Evolutionary conservation across 1,140 invertebrate genomes (phyloP), one percentile per base, ranked within the genome.

Genomic region (Scaptomyza montana): DNA sequence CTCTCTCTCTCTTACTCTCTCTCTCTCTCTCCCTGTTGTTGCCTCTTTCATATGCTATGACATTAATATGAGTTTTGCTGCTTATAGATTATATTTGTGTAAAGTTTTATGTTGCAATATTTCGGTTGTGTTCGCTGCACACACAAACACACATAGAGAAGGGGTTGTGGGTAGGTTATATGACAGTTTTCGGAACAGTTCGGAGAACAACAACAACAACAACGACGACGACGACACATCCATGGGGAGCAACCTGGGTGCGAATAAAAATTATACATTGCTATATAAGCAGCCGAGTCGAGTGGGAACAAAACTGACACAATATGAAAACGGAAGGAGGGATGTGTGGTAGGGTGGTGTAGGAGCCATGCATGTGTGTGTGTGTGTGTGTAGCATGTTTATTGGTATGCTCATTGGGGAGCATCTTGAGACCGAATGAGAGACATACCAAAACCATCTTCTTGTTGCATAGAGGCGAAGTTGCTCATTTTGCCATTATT

Each of bases 401-500:
- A 87, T 87, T 87, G 84, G 84, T 89, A 74, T 89, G 85, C 72
- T 84, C 84, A 73, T 89, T 89, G 77, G 79, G 89, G 89, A 90
- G 76, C 75, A 90, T 90, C 89, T 90, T 90, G 89, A 82, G 89
- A 73, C 64, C 56, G 65, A 68, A 25, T 25, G 21, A 25, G 21
- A 25, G 21, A 25, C 21, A 25, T 4, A 25, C 21, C 21, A 25
- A 25, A 50, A 66, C 43, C 81, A 90, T 78, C 60, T 82, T 90
- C 82, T 86, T 79, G 80, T 79, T 85, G 89, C 78, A 84, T 77
- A 85, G 86, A 36, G 8, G 7, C 81, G 80, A 89, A 91, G 90
- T 91, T 91, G 90, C 90, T 91, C 90, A 91, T 91, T 91, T 91
- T 91, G 82, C 86, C 90, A 91, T 91, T 91, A 91, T 91, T 91